These are phyloP conservation scores for Uromys caudimaculatus DNA, from an alignment of 2,797 vertebrate genomes.

Conservation along the genomic window DNA sequence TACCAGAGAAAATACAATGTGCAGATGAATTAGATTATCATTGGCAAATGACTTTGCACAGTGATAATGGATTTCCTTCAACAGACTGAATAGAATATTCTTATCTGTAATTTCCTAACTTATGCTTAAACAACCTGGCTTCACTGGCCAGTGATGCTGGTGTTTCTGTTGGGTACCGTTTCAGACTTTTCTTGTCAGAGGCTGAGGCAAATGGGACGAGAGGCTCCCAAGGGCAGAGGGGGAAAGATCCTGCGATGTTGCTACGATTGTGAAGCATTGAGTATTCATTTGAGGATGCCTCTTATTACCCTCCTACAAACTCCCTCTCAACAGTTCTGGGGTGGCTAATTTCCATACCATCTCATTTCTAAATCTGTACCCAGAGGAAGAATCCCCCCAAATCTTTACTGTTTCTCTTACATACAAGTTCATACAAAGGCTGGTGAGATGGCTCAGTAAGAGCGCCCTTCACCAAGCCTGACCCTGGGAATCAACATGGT, in stretches of 20 bases:
- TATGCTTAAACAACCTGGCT: not conserved
- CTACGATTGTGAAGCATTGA: not conserved
- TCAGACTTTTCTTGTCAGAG: not conserved
- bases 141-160: not conserved
- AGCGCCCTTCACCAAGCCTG: not conserved
- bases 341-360: not conserved
- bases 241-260: not conserved
- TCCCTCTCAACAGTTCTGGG: not conserved
- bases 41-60: not conserved
- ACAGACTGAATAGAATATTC: not conserved
- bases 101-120: not conserved
- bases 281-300: not conserved
- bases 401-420: constrained; percentile 10
- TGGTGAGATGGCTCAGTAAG: not conserved
- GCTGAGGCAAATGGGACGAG: not conserved
- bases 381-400: not conserved
- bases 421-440: not conserved
- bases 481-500: not conserved
- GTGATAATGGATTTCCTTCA: constrained; percentile 8
- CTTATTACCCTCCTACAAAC: not conserved
- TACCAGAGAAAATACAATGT: not conserved
- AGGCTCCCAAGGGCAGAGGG: not conserved
- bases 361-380: not conserved
- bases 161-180: not conserved
- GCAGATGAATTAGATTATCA: not conserved